phyloP scores from a whole-genome alignment of 2,113 vertebrate species.

The Neopipo cinnamomea region DNA sequence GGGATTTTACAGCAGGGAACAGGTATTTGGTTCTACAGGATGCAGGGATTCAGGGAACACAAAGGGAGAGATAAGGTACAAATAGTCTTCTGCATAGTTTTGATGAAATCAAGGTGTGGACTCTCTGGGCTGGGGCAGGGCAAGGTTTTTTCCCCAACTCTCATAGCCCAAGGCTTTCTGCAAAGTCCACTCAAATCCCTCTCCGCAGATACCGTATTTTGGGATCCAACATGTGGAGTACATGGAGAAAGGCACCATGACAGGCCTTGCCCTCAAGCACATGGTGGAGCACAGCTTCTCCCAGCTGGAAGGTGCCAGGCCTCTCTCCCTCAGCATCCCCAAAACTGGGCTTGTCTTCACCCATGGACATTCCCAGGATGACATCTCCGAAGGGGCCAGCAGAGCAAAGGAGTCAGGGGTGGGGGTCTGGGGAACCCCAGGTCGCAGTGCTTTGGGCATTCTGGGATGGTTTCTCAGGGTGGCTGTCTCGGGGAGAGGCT shows the following conservation, averaged over 20 bases:
- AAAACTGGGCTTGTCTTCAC: constrained; percentile 92
- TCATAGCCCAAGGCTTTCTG: too few relatives aligned
- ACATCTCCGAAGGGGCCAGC: constrained; percentile 90
- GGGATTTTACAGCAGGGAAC: too few relatives aligned
- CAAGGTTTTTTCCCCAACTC: too few relatives aligned
- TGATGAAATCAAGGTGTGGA: too few relatives aligned
- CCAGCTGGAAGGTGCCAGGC: constrained; percentile 81
- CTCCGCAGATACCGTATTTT: too few relatives aligned
- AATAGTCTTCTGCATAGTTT: too few relatives aligned
- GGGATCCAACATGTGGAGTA: constrained; percentile 91
- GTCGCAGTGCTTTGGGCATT: neutral
- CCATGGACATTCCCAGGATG: constrained; percentile 94
- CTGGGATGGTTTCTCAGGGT: fast-evolving
- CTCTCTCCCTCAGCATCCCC: constrained; percentile 79
- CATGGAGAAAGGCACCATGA: constrained; percentile 99
- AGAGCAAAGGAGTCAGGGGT: constrained; percentile 91
- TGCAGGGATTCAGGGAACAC: too few relatives aligned
- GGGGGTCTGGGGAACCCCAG: neutral
- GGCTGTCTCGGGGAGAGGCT: neutral
- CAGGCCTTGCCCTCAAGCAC: constrained; percentile 91
- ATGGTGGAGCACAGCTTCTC: constrained; percentile 97
- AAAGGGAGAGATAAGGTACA: too few relatives aligned
- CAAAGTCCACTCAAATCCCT: too few relatives aligned
- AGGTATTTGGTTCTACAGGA: too few relatives aligned
- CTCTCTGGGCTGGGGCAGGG: too few relatives aligned